Base-by-base conservation (phyloP, 1,140 invertebrate genomes). In the Archivesica marissinica region DNA sequence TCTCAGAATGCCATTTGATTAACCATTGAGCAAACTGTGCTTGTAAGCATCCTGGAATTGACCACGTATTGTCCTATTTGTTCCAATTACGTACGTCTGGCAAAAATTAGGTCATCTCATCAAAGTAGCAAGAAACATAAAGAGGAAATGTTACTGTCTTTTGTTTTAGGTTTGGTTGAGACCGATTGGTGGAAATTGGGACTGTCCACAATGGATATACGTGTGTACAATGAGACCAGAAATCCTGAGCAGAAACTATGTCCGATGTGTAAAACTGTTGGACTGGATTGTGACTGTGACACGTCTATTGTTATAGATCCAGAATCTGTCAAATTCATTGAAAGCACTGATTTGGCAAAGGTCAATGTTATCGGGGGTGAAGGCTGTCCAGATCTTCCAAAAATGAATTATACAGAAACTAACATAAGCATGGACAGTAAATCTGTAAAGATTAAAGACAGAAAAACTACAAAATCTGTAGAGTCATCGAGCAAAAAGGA, bases 381-480 rank as follows among this genome's bases (percentile, higher is more conserved):
- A n/a, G 47, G 59, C 39, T 50, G 74, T 56, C 54, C 74, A 7
- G 2, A 35, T 4, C 50, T 76, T 35, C 44, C 44, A 38, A 76
- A 76, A 30, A 56, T 76, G 74, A 56, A 76, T 39, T 76, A 76
- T n/a, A 56, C 50, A 39, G 74, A 76, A n/a, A 76, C 50, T 25
- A 76, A 76, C 41, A 17, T 76, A 20, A 76, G 20, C 52, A 38
- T 76, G 50, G 74, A 76, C 17, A 59, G 59, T 23, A 2, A 2
- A 13, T 4, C 17, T 9, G 44, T 25, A 35, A 17, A 41, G 2
- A 25, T 28, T 2, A 66, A 66, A 66, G 20, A 13, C 1, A 28
- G 30, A 25, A 72, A 72, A 50, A 72, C 50, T 33, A 15, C n/a
- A 17, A 33, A 20, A n/a, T 17, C 30, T 17, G 11, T 33, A 35